These are phyloP conservation scores for Elanoides forficatus DNA, from an alignment of 2,113 vertebrate species.

Conservation along the genomic window DNA sequence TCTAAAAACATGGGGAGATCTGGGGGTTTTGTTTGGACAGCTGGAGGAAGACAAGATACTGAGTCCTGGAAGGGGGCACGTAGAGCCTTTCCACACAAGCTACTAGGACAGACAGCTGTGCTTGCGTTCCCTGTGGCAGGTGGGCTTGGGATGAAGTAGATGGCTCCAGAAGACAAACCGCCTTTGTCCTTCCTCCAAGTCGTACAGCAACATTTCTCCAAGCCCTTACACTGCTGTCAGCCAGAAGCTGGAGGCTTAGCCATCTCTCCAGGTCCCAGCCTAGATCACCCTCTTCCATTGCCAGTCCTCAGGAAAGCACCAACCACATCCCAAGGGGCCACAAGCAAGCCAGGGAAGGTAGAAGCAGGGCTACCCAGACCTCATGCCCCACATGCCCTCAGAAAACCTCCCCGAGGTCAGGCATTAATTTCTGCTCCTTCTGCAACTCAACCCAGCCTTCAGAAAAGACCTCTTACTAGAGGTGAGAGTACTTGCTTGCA, in stretches of 20 bases:
- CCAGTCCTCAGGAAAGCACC: not conserved
- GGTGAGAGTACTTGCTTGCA: not conserved
- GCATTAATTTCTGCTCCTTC: not conserved
- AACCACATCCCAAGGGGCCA: not conserved
- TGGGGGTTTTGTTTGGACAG: not conserved
- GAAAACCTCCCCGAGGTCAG: not conserved
- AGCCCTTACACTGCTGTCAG: not conserved
- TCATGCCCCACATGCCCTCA: accelerated
- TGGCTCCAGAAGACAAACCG: not conserved
- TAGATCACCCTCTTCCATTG: not conserved
- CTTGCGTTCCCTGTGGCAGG: not conserved
- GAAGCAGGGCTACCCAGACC: not conserved
- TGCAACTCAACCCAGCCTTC: not conserved
- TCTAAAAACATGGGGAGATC: not conserved
- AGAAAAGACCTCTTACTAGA: not conserved
- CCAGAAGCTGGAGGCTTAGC: not conserved
- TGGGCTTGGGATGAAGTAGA: not conserved
- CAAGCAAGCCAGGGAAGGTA: not conserved
- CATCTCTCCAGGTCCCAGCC: not conserved
- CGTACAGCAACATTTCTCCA: not conserved
- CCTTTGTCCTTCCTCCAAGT: not conserved
- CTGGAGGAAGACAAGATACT: not conserved
- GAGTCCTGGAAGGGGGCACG: not conserved
- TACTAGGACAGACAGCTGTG: not conserved
- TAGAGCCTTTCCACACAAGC: not conserved